Base-by-base conservation (phyloP, 1,140 invertebrate genomes). In the Coboldia fuscipes region DNA sequence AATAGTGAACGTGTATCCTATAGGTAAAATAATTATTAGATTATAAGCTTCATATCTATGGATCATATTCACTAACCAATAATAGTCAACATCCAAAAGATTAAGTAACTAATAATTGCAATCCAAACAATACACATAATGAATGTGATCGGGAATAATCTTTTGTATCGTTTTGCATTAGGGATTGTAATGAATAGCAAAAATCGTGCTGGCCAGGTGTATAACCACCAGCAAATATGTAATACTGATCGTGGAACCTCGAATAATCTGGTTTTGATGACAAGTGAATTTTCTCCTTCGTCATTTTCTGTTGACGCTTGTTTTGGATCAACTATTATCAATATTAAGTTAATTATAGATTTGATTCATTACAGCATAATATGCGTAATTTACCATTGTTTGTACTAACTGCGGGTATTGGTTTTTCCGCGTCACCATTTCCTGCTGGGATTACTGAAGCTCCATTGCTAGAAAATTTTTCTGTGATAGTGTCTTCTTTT, bases 31-130 rank as follows among this genome's bases (percentile, higher is more conserved):
- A n/a, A n/a, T n/a, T n/a, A n/a, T n/a, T n/a, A n/a, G n/a, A n/a
- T n/a, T n/a, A n/a, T n/a, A n/a, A n/a, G n/a, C n/a, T n/a, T n/a
- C n/a, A n/a, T n/a, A n/a, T n/a, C n/a, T n/a, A n/a, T n/a, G n/a
- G n/a, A n/a, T n/a, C n/a, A n/a, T n/a, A n/a, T n/a, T n/a, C n/a
- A n/a, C 59, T 51, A 56, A 69, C 83, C 85, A 37, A 90, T 71
- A 3, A 85, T 63, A 2, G 82, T 82, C 39, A 90, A 76, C 74
- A 89, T 88, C 86, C 88, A 93, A 1, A 85, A 76, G 9, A 85
- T 74, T 14, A 90, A 42, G 45, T 90, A 93, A 0, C 83, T 82
- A 29, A 81, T 71, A 1, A 66, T 47, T 0, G 76, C 83, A 34
- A 93, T 84, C 72, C 79, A 85, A 1, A 83, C 54, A 9, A 89